Evolutionary conservation across 2,113 vertebrate genomes (phyloP).

Genomic region (Campylorhamphus procurvoides): DNA sequence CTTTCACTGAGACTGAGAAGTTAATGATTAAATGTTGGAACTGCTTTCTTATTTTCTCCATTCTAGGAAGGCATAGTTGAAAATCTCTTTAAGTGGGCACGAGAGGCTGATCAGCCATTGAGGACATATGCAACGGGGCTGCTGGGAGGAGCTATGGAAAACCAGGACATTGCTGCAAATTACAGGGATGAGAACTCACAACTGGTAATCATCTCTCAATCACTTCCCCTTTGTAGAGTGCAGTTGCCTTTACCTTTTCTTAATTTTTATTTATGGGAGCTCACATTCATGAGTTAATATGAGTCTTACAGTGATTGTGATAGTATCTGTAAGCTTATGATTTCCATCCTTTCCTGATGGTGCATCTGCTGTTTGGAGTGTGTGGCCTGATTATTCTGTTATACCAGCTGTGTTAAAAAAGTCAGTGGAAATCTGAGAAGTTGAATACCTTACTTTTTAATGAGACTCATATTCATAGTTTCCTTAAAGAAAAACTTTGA

Average conservation of each 20-base stretch:
- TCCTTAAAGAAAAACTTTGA: background rate
- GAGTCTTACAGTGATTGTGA: background rate
- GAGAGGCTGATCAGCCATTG: conserved; percentile 93
- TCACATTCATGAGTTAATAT: background rate
- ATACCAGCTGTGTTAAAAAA: background rate
- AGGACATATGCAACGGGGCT: conserved; percentile 94
- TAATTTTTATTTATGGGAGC: background rate
- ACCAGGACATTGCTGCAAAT: conserved; percentile 98
- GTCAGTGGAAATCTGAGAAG: background rate
- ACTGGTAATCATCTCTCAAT: conserved; percentile 76
- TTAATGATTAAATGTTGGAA: background rate
- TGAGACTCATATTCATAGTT: background rate
- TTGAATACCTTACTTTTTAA: background rate
- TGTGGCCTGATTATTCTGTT: background rate
- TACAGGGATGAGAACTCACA: conserved; percentile 98
- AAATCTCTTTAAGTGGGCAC: conserved; percentile 96
- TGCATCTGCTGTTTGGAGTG: background rate
- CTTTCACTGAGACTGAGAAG: background rate
- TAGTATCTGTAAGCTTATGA: background rate
- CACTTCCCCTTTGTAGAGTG: background rate
- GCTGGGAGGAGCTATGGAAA: conserved; percentile 98
- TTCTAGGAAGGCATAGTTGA: conserved; percentile 96
- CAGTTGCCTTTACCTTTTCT: background rate
- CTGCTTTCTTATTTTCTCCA: conserved; percentile 1
- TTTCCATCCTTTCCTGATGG: background rate